Percentiles rank a stretch among this genome's conserved stretches.
phyloP scores from a whole-genome alignment of 2,888 invertebrate species.

The Apotomis capreana region DNA sequence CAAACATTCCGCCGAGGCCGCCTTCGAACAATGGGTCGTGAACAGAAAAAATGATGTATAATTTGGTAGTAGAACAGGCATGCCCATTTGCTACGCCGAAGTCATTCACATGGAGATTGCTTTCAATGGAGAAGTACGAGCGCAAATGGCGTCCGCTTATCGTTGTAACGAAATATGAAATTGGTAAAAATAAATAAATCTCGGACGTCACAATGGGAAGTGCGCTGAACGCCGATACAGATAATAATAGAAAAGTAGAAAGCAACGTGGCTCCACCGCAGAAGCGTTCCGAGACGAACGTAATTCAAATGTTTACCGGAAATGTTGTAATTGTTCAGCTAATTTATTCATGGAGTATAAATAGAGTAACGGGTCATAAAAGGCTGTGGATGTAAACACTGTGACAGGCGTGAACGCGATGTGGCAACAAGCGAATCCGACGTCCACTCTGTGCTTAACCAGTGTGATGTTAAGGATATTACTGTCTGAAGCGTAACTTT shows the following conservation, averaged over 20 bases:
- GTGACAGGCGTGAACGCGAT: slow-evolving; percentile 22
- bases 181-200: slow-evolving; percentile 56
- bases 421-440: slow-evolving; percentile 9
- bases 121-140: slow-evolving; percentile 49
- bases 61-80: slow-evolving; percentile 53
- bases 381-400: slow-evolving; percentile 27
- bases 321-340: slow-evolving; percentile 28
- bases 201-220: slow-evolving; percentile 46
- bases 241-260: slow-evolving; percentile 55
- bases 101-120: slow-evolving; percentile 48
- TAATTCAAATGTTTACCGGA: slow-evolving; percentile 22
- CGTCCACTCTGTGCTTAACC: slow-evolving; percentile 26
- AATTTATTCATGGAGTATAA: slow-evolving; percentile 30
- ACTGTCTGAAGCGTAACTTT: slow-evolving; percentile 34
- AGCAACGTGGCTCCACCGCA: slow-evolving; percentile 34
- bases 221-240: slow-evolving; percentile 47
- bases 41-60: slow-evolving; percentile 65
- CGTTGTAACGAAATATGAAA: slow-evolving; percentile 50
- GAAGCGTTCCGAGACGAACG: slow-evolving; percentile 10
- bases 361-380: slow-evolving; percentile 10
- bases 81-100: slow-evolving; percentile 35
- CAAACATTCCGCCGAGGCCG: slow-evolving; percentile 55
- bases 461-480: slow-evolving; percentile 27
- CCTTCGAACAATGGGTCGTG: slow-evolving; percentile 64
- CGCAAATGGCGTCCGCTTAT: slow-evolving; percentile 45